phyloP scores from a whole-genome alignment of 2,113 vertebrate species.

The Candoia aspera region DNA sequence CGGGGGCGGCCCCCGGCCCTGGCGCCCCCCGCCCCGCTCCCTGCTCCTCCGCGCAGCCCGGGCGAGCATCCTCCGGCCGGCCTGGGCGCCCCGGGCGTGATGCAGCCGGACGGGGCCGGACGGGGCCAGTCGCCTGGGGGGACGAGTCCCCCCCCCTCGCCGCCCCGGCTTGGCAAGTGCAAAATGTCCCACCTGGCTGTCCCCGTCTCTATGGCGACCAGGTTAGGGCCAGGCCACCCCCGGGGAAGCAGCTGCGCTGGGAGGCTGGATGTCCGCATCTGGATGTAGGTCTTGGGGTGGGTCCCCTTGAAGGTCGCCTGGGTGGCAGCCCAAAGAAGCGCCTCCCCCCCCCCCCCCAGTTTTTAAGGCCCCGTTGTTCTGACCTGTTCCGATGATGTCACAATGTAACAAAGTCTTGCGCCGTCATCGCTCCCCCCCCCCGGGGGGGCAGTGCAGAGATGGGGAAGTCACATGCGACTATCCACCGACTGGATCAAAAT shows the following conservation, averaged over 20 bases:
- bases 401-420: constrained; percentile 57
- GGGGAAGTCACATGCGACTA: neutral
- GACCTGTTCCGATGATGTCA: constrained; percentile 45
- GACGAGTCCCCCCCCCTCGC: neutral
- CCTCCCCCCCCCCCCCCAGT: neutral
- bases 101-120: neutral
- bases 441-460: neutral
- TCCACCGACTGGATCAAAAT: neutral
- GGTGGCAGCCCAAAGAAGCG: neutral
- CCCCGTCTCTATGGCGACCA: constrained; percentile 11
- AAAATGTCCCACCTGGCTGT: neutral
- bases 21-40: neutral
- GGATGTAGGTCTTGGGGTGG: neutral
- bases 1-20: neutral
- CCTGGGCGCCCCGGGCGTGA: neutral
- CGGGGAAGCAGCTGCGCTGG: neutral
- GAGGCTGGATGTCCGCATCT: neutral
- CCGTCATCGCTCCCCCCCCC: neutral
- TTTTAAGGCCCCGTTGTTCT: constrained; percentile 55
- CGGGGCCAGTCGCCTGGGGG: no score
- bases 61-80: no score
- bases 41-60: neutral
- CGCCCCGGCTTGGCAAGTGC: neutral
- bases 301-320: neutral
- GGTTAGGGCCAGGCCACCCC: neutral